A percentile compares a stretch with the other conserved stretches of the same genome.
Conservation (phyloP, 2,113 vertebrate species). For the Galbula dea region DNA sequence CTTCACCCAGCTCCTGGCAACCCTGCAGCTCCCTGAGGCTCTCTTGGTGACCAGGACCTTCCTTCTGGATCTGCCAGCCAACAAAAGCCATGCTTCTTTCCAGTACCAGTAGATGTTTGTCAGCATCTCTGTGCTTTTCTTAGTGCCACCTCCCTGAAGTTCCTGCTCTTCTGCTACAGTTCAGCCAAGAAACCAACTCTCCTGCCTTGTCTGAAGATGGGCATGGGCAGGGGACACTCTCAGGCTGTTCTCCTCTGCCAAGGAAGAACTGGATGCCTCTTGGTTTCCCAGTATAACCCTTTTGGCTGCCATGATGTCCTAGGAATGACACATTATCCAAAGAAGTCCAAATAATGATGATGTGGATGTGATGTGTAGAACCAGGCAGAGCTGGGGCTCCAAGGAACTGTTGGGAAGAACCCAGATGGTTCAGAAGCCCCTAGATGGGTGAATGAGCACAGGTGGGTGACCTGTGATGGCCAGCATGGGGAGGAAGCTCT, state of each 20-base stretch:
- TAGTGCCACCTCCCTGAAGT: too few relatives aligned
- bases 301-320: neutral
- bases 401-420: too few relatives aligned
- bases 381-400: too few relatives aligned
- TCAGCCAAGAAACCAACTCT: too few relatives aligned
- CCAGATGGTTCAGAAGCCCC: too few relatives aligned
- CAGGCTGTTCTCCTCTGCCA: neutral
- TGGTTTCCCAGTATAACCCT: neutral
- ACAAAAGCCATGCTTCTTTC: neutral
- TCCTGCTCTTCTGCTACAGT: too few relatives aligned
- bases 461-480: neutral
- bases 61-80: neutral
- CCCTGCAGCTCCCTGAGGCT: neutral
- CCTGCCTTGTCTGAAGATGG: neutral
- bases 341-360: neutral
- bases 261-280: neutral
- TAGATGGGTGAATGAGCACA: neutral
- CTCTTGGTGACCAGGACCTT: neutral
- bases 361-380: too few relatives aligned
- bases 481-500: neutral
- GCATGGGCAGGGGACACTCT: neutral
- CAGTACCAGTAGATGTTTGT: accelerated
- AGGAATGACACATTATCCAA: neutral
- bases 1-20: neutral
- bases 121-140: neutral